phyloP scores from a whole-genome alignment of 1,140 invertebrate genomes.

The Drosophila elegans region DNA sequence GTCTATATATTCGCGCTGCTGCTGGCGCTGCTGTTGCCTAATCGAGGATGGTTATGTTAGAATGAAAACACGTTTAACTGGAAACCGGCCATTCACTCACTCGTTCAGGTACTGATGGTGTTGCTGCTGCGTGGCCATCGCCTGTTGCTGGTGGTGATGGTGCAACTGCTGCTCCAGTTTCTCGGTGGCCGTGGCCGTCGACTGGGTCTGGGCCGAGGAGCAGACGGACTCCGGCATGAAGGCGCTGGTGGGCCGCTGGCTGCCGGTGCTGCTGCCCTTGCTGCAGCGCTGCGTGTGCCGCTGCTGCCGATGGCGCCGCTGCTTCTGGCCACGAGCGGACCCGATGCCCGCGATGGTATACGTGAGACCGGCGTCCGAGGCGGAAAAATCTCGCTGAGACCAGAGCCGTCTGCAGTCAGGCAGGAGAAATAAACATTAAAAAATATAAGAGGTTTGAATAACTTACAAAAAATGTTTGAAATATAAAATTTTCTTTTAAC shows the following conservation, averaged over 20 bases:
- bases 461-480: background rate
- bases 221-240: slow-evolving; percentile 79
- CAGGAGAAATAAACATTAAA: background rate
- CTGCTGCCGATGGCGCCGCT: slow-evolving; percentile 65
- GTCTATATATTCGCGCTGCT: slow-evolving; percentile 82
- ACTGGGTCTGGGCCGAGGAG: slow-evolving; percentile 78
- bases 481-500: no score
- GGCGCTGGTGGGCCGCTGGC: slow-evolving; percentile 62
- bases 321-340: slow-evolving; percentile 60
- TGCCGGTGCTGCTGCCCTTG: slow-evolving; percentile 58
- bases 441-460: background rate
- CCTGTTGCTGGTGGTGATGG: slow-evolving; percentile 76
- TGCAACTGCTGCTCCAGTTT: slow-evolving; percentile 78
- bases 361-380: slow-evolving; percentile 80
- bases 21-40: slow-evolving; percentile 47
- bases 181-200: slow-evolving; percentile 77
- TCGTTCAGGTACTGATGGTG: slow-evolving; percentile 78
- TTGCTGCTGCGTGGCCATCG: slow-evolving; percentile 70
- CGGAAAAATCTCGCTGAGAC: slow-evolving; percentile 78
- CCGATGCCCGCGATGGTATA: slow-evolving; percentile 75
- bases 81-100: slow-evolving; percentile 53
- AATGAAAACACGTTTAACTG: slow-evolving; percentile 38
- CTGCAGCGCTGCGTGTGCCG: slow-evolving; percentile 67
- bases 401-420: slow-evolving; percentile 53
- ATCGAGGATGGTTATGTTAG: slow-evolving; percentile 1